These are phyloP conservation scores for Eueremaeus valkanovi DNA, from an alignment of 2,888 invertebrate genomes.

Conservation along the genomic window DNA sequence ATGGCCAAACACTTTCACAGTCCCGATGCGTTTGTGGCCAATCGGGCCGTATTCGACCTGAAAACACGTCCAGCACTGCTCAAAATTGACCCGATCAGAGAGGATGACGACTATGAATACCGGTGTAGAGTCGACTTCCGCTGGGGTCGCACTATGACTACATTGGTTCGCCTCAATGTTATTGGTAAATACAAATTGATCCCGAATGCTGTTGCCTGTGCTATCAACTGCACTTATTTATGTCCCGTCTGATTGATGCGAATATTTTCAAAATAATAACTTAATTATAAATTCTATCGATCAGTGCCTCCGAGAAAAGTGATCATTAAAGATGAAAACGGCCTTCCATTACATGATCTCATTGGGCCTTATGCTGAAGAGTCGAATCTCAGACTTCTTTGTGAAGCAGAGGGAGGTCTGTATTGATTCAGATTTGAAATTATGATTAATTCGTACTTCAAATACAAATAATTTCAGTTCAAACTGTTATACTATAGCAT, in stretches of 20 bases:
- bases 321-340: constrained; percentile 32
- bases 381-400: constrained; percentile 30
- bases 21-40: background rate
- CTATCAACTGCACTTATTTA: no score
- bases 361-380: constrained; percentile 37
- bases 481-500: no score
- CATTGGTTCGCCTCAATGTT: constrained; percentile 26
- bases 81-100: constrained; percentile 34
- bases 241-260: no score
- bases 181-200: constrained; percentile 31
- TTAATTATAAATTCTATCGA: no score
- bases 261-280: no score
- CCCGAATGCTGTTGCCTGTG: no score
- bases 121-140: constrained; percentile 36
- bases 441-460: background rate
- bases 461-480: no score
- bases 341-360: background rate
- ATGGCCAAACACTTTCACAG: constrained; percentile 23
- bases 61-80: background rate
- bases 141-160: constrained; percentile 34
- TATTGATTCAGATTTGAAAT: background rate
- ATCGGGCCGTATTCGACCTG: constrained; percentile 27
- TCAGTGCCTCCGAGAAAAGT: constrained; percentile 40
- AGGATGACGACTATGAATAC: constrained; percentile 34
- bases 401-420: constrained; percentile 39